Base-by-base conservation (phyloP, 2,888 invertebrate species). In the Barypeithes pellucidus region DNA sequence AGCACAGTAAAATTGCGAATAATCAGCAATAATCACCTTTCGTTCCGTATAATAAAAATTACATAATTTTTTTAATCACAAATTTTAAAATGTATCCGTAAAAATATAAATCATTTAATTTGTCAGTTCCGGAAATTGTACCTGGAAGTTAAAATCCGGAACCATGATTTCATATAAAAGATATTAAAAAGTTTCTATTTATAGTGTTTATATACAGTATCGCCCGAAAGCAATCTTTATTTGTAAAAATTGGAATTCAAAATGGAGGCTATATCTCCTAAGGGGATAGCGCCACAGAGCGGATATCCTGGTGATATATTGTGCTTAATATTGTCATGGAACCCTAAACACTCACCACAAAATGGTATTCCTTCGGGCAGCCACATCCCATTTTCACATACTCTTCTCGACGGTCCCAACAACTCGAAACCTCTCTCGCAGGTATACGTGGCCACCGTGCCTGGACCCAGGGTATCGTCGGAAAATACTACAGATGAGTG, bases 271-370 rank as follows among this genome's bases (percentile, higher is more conserved):
- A n/a, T n/a, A n/a, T n/a, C n/a, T n/a, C n/a, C n/a, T n/a, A n/a
- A n/a, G n/a, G n/a, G n/a, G n/a, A n/a, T n/a, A n/a, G n/a, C n/a
- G n/a, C n/a, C n/a, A n/a, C n/a, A n/a, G n/a, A n/a, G n/a, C n/a
- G n/a, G n/a, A n/a, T n/a, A n/a, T n/a, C n/a, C n/a, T n/a, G n/a
- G n/a, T n/a, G n/a, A n/a, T n/a, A n/a, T n/a, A n/a, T n/a, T n/a
- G n/a, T n/a, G n/a, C n/a, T n/a, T n/a, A n/a, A n/a, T n/a, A n/a
- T n/a, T n/a, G n/a, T n/a, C n/a, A n/a, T n/a, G n/a, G n/a, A n/a
- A n/a, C n/a, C n/a, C n/a, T n/a, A n/a, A n/a, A n/a, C n/a, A 91
- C 94, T 94, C 85, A 97, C 97, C 97, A 86, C 97, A 97, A 86
- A 97, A 97, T 5, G 97, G 97, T 80, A 97, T 94, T 70, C 96